Evolutionary conservation across 2,797 vertebrate species (phyloP), one percentile per base, ranked within the genome.

Genomic region (Glyptemys insculpta): DNA sequence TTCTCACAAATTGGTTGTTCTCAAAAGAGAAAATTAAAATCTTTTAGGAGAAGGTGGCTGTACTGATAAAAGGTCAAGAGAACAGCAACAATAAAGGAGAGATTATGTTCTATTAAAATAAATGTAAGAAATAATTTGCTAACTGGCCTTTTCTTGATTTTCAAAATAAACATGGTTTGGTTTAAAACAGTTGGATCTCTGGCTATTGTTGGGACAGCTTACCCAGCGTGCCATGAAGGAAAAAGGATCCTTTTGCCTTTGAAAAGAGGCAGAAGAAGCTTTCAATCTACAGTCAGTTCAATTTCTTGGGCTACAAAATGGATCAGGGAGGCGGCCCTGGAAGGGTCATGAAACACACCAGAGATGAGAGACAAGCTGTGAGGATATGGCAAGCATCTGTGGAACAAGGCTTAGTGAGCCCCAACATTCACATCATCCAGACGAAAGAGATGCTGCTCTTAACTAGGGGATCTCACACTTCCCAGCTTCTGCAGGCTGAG

Each of bases 1-100:
- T 81, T 19, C 62, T 87, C 56, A 56, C 50, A 95, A 88, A 76
- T 68, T 52, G 54, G 12, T 83, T 97, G 95, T 41, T 81, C 50
- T 85, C 79, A 82, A 37, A 68, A 31, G 3, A 53, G 44, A 62
- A 83, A 91, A 84, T 50, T 18, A 34, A 31, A 44, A 81, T 76
- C 82, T 84, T 54, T 87, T 86, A 54, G 76, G 94, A 44, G 34
- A 65, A 29, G n/a, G 83, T 81, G 2, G 59, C 4, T 87, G 74
- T 81, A 52, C 2, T 23, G 19, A 56, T 44, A 50, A 87, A 59
- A 84, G 56, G 72, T 89, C 0, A 85, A 76, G 41, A 76, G 23
- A 47, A 83, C 79, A 95, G 88, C 37, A 2, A 1, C 10, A 81
- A 49, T 65, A 18, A 80, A 37, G 57, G 47, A 91, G 5, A 87